Evolutionary conservation across 1,140 invertebrate species (phyloP), one percentile per base, ranked within the genome.

Genomic region (Heterodera schachtii): DNA sequence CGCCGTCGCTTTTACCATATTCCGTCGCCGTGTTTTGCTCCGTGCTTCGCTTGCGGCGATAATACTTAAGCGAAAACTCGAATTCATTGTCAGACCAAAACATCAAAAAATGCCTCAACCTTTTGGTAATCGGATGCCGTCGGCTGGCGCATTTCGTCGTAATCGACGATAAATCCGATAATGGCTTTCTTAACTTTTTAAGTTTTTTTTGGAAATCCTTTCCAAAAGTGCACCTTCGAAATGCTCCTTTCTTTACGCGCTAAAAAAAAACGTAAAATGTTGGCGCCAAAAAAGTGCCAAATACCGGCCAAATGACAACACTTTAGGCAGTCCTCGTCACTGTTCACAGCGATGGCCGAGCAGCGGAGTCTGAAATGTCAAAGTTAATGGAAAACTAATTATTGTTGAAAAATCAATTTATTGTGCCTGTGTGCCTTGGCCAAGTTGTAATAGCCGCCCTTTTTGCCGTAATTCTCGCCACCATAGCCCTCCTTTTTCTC

Each of bases 241-340:
- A 70, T 78, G 47, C 64, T 69, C 4, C 77, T 31, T 44, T 78
- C 77, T 43, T 78, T 78, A 3, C 77, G 64, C 6, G 77, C 77
- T 78, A 9, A 69, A 69, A 41, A 13, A 2, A 3, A 71, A 71
- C 31, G 21, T 11, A 11, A 41, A 46, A 69, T 44, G 44, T 44
- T 66, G 47, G 19, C 13, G 2, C 5, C 43, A 41, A 78, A 16
- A 43, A 52, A 21, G 21, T 67, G 44, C 44, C 31, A 31, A 31
- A 9, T 41, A 52, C 66, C 80, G 79, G 80, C 80, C 80, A 81
- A 52, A 21, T 81, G 80, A 41, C 80, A 81, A 52, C 80, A 81
- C 47, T 69, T 81, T 66, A 11, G 46, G 43, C 80, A 81, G 64
- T 79, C 80, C 41, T 73, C 71, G 67, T 81, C 80, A 44, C 71